These are phyloP conservation scores for Leptosomus discolor DNA, from an alignment of 2,113 vertebrate species.

Conservation along the genomic window DNA sequence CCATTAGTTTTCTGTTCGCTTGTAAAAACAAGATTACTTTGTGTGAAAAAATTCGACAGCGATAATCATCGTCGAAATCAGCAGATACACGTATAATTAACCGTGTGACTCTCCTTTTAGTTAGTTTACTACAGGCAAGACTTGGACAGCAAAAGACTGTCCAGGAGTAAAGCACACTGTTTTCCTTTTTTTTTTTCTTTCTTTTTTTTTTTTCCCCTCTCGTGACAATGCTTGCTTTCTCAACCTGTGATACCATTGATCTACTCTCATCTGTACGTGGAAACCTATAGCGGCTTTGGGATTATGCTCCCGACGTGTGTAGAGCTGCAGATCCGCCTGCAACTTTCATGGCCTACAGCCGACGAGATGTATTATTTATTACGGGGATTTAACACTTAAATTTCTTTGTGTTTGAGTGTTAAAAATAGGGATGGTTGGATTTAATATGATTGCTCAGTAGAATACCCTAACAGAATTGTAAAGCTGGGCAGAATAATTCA, in stretches of 20 bases:
- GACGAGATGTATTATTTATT: neutral
- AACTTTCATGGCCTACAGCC: neutral
- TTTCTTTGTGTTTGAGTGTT: neutral
- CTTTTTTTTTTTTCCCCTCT: neutral
- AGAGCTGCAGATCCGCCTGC: neutral
- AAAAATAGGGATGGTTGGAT: neutral
- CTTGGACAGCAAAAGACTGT: neutral
- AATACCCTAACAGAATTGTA: neutral
- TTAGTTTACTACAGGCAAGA: conserved; percentile 5
- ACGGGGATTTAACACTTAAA: neutral
- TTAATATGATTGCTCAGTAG: neutral
- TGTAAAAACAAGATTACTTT: neutral
- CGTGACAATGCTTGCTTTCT: conserved; percentile 7
- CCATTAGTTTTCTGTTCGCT: conserved; percentile 1
- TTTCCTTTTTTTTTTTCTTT: neutral
- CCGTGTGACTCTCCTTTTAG: neutral
- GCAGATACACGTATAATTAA: neutral
- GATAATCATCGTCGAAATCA: neutral
- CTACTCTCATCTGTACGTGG: neutral
- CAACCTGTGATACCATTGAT: neutral
- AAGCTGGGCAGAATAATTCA: neutral
- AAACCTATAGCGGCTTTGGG: neutral
- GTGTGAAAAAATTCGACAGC: rapidly evolving
- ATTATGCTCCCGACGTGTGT: neutral
- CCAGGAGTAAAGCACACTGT: neutral